Evolutionary conservation across 1,140 invertebrate species (phyloP).

Genomic region (Ips nitidus): DNA sequence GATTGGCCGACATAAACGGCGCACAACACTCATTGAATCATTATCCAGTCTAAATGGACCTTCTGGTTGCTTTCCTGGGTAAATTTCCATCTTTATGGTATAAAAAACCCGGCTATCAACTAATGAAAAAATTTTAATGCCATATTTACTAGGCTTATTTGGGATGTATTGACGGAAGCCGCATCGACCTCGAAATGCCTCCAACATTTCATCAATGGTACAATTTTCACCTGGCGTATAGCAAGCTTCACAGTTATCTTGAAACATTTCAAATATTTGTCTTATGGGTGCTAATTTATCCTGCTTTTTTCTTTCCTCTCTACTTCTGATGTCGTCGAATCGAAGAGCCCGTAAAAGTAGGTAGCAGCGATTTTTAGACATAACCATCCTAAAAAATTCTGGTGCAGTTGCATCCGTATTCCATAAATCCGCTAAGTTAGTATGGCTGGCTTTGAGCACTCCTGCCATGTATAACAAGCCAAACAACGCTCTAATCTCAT

Average conservation of each 20-base stretch:
- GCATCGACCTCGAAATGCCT: slow-evolving; percentile 51
- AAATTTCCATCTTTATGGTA: slow-evolving; percentile 44
- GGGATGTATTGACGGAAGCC: slow-evolving; percentile 52
- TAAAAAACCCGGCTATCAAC: slow-evolving; percentile 41
- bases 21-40: slow-evolving; percentile 39
- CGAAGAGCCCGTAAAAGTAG: too few species aligned
- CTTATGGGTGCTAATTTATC: slow-evolving; percentile 49
- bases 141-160: slow-evolving; percentile 45
- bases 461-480: too few species aligned
- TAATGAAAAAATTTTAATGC: slow-evolving; percentile 48
- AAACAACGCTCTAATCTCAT: too few species aligned
- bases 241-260: slow-evolving; percentile 47
- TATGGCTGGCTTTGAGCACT: too few species aligned
- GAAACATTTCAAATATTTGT: slow-evolving; percentile 49
- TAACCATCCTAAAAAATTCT: too few species aligned
- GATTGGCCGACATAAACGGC: slow-evolving; percentile 41
- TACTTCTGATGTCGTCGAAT: too few species aligned
- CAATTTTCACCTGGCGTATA: slow-evolving; percentile 45
- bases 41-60: slow-evolving; percentile 40
- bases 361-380: too few species aligned
- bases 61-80: slow-evolving; percentile 41
- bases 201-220: slow-evolving; percentile 53
- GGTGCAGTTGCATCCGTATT: too few species aligned
- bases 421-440: too few species aligned
- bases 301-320: too few species aligned